Conservation (phyloP, 2,888 invertebrate genomes). For the Saturnia japonica region DNA sequence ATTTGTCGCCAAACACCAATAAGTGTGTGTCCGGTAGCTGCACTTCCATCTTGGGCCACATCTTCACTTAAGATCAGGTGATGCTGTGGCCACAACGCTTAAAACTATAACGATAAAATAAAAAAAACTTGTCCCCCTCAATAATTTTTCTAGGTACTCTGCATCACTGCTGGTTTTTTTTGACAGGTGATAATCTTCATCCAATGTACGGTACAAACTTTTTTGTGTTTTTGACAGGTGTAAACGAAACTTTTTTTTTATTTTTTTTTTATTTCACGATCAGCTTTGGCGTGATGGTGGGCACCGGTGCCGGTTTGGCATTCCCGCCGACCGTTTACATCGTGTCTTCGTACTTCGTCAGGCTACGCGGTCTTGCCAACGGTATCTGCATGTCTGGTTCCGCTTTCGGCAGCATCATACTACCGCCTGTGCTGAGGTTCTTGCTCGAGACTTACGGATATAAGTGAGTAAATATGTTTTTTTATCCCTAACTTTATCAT, state of each 20-base stretch:
- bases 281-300: slow-evolving; percentile 91
- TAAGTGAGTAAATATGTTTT: slow-evolving; percentile 76
- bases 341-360: slow-evolving; percentile 92
- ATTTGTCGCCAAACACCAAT: no score
- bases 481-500: neutral
- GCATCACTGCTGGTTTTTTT: neutral
- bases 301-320: slow-evolving; percentile 91
- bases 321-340: slow-evolving; percentile 96
- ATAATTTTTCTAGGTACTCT: no score
- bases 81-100: no score
- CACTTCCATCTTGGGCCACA: no score
- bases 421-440: slow-evolving; percentile 88
- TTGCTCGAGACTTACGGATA: slow-evolving; percentile 89
- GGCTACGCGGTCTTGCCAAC: slow-evolving; percentile 90
- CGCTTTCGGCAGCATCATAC: slow-evolving; percentile 91
- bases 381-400: slow-evolving; percentile 95
- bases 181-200: neutral
- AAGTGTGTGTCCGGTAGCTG: no score
- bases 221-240: neutral
- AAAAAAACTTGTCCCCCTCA: no score
- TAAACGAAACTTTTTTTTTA: slow-evolving; percentile 11
- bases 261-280: slow-evolving; percentile 26
- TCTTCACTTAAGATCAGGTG: no score
- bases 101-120: no score
- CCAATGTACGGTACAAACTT: slow-evolving; percentile 13